A percentile compares a stretch with the other conserved stretches of the same genome.
Conservation (phyloP, 1,140 invertebrate genomes). For the Acromyrmex echinatior region DNA sequence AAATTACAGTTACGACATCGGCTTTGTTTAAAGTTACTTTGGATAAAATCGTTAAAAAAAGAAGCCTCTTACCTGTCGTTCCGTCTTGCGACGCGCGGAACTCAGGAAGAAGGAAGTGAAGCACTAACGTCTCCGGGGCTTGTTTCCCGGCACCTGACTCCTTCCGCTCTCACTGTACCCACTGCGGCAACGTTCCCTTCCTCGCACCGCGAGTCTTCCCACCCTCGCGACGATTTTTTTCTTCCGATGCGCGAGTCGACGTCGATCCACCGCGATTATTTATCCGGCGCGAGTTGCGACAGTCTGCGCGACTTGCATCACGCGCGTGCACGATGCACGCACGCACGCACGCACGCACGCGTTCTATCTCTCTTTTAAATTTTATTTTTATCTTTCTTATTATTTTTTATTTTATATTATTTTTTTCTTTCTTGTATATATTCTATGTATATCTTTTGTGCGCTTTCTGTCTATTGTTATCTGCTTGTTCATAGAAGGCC, state of each 20-base stretch:
- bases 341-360: constrained; percentile 13
- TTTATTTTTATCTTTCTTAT: too few species aligned
- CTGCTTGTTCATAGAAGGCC: too few species aligned
- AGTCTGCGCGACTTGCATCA: neutral
- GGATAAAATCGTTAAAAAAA: neutral
- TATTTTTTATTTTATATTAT: too few species aligned
- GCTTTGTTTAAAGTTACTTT: neutral
- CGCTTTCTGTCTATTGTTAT: too few species aligned
- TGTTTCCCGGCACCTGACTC: constrained; percentile 25
- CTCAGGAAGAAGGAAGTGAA: constrained; percentile 2
- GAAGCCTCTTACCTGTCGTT: neutral
- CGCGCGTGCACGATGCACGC: constrained; percentile 12
- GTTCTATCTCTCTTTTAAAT: neutral
- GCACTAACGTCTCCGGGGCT: constrained; percentile 16
- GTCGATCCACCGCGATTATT: constrained; percentile 2
- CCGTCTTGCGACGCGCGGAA: neutral
- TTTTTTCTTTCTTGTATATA: too few species aligned
- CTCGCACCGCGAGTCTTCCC: constrained; percentile 6
- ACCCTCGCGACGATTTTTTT: constrained; percentile 18
- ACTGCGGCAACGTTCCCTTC: constrained; percentile 23
- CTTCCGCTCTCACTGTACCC: constrained; percentile 40
- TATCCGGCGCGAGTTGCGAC: constrained; percentile 25
- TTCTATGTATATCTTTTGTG: too few species aligned
- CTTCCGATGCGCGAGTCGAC: neutral
- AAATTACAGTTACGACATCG: neutral